Percentiles rank a stretch among this genome's conserved stretches.
These are phyloP conservation scores for Lithobates sylvaticus DNA, from an alignment of 2,797 vertebrate genomes.

Conservation along the genomic window DNA sequence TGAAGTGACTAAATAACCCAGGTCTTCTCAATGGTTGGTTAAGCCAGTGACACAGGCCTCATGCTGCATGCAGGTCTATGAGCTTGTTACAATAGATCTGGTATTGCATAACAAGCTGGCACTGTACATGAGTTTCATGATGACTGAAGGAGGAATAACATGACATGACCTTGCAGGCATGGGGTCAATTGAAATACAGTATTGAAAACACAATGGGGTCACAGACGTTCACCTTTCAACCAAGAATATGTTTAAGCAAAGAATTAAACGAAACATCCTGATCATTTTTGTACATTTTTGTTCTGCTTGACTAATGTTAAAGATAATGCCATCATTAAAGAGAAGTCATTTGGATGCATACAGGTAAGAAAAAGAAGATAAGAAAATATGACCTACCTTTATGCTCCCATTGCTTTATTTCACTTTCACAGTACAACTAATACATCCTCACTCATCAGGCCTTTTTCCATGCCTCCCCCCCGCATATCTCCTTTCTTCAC, in stretches of 20 bases:
- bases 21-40: slow-evolving; percentile 42
- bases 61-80: slow-evolving; percentile 34
- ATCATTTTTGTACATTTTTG: background rate
- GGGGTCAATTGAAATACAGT: slow-evolving; percentile 59
- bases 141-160: slow-evolving; percentile 62
- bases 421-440: background rate
- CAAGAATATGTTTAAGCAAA: slow-evolving; percentile 62
- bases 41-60: slow-evolving; percentile 19
- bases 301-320: background rate
- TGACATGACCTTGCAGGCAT: slow-evolving; percentile 58
- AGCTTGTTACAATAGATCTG: slow-evolving; percentile 54
- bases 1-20: slow-evolving; percentile 25
- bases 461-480: no score
- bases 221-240: slow-evolving; percentile 62
- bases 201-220: slow-evolving; percentile 60
- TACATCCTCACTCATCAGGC: no score
- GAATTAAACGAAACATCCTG: slow-evolving; percentile 5
- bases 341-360: background rate
- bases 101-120: slow-evolving; percentile 63
- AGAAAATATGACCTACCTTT: background rate
- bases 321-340: background rate
- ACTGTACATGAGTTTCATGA: slow-evolving; percentile 61
- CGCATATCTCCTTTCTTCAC: no score
- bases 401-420: background rate
- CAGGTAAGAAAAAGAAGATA: background rate